A percentile compares a stretch with the other conserved stretches of the same genome.
Evolutionary conservation across 2,888 invertebrate genomes (phyloP).

Genomic region (Glaucopsyche alexis): DNA sequence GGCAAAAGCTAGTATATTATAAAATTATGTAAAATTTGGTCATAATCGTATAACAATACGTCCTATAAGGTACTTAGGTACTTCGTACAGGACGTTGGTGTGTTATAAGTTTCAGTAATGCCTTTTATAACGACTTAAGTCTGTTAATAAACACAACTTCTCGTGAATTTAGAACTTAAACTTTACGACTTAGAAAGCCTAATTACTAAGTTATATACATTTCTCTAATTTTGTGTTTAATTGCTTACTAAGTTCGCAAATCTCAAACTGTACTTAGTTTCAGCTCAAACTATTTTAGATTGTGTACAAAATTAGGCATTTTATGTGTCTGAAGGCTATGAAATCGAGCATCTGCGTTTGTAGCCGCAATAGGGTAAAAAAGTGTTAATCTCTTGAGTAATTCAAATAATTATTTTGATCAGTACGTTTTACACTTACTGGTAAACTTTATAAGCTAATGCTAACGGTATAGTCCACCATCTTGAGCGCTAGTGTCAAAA

Average conservation of each 20-base stretch:
- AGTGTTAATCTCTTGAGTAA: no score
- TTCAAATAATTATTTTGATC: no score
- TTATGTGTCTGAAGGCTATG: not conserved
- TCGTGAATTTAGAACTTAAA: not conserved
- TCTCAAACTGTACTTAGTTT: not conserved
- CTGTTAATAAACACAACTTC: not conserved
- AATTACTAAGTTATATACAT: not conserved
- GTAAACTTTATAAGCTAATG: no score
- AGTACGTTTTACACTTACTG: no score
- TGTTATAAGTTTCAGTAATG: not conserved
- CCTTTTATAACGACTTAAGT: not conserved
- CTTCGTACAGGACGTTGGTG: not conserved
- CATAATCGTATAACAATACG: no score
- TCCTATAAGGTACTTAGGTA: not conserved
- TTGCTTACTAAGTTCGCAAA: not conserved
- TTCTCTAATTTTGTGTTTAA: not conserved
- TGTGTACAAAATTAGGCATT: not conserved
- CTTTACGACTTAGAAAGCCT: constrained; percentile 8
- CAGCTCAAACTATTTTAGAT: not conserved
- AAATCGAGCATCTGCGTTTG: not conserved
- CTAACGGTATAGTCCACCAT: no score
- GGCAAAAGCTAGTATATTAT: no score
- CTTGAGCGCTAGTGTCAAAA: no score
- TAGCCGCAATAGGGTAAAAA: not conserved
- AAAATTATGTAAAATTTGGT: no score